A percentile compares a stretch with the other conserved stretches of the same genome.
Conservation (phyloP, 2,113 vertebrate genomes). For the Strigops habroptila region DNA sequence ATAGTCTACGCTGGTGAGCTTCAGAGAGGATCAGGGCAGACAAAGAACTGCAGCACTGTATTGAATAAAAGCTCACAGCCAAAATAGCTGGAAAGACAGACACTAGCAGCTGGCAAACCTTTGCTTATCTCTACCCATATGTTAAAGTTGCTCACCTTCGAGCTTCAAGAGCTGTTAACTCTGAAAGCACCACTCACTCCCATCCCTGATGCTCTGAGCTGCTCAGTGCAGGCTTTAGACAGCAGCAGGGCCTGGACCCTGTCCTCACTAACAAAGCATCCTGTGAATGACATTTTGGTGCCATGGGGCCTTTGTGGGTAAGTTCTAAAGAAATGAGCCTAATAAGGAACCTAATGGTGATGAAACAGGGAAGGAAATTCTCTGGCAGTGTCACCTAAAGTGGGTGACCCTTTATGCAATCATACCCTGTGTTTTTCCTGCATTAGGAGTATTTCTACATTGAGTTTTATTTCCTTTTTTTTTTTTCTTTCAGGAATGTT, state of each 20-base stretch:
- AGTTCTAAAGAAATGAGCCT: background rate
- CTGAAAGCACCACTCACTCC: background rate
- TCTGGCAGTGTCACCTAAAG: background rate
- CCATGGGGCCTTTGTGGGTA: background rate
- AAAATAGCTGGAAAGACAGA: background rate
- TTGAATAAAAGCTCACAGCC: background rate
- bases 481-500: background rate
- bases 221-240: rapidly evolving
- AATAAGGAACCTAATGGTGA: background rate
- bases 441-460: background rate
- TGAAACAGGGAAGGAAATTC: background rate
- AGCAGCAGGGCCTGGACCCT: background rate
- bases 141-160: background rate
- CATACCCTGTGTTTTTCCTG: background rate
- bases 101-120: background rate
- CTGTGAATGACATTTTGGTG: background rate
- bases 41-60: background rate
- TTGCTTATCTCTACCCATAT: background rate
- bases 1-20: background rate
- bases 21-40: background rate
- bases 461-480: background rate
- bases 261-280: background rate
- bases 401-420: background rate
- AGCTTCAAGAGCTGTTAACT: background rate
- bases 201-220: rapidly evolving